A percentile compares a stretch with the other conserved stretches of the same genome.
Evolutionary conservation across 2,888 invertebrate species (phyloP).

Genomic region (Strigamia maritima): DNA sequence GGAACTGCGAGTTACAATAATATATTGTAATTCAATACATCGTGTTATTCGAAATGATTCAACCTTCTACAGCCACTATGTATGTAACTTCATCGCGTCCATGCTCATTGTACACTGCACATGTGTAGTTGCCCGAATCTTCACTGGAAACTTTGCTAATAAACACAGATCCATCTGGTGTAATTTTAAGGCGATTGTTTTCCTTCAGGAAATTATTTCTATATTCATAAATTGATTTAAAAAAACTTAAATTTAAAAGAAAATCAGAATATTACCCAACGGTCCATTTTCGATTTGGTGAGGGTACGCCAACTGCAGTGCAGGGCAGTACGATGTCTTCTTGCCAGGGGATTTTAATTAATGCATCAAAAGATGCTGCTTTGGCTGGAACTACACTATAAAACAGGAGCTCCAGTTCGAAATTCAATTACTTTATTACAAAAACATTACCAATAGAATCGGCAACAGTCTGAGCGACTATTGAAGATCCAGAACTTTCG

Average conservation of each 20-base stretch:
- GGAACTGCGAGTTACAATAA: neutral
- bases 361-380: constrained; percentile 15
- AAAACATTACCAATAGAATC: constrained; percentile 16
- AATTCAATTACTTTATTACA: neutral
- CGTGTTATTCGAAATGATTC: neutral
- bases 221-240: neutral
- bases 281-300: constrained; percentile 21
- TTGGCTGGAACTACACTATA: constrained; percentile 37
- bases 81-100: neutral
- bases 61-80: constrained; percentile 5
- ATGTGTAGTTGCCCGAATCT: neutral
- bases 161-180: neutral
- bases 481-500: constrained; percentile 2
- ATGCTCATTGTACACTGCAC: neutral
- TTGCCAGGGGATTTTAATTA: constrained; percentile 33
- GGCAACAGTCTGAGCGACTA: constrained; percentile 10
- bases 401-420: neutral
- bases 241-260: no score
- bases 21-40: neutral
- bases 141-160: neutral
- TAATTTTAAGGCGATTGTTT: neutral
- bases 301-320: constrained; percentile 13
- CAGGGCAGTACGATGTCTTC: constrained; percentile 31
- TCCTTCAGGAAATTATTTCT: neutral
- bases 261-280: neutral